These are phyloP conservation scores for Artemia sinica DNA, from an alignment of 2,888 invertebrate genomes.

Conservation along the genomic window DNA sequence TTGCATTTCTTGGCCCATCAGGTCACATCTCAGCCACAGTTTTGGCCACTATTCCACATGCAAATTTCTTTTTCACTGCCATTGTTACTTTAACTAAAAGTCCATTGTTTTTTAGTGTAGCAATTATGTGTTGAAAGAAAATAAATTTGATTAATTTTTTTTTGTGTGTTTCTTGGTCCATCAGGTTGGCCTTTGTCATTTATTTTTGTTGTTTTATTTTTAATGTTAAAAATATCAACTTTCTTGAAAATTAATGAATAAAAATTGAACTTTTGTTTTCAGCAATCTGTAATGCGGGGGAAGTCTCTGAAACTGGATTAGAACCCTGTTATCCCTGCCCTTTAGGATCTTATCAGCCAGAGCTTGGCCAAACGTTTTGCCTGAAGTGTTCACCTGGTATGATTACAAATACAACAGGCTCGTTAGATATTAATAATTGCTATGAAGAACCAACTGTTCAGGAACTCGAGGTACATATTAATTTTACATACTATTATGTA, in stretches of 20 bases:
- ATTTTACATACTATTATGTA: too few relatives aligned
- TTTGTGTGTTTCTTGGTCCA: too few relatives aligned
- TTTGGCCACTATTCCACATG: too few relatives aligned
- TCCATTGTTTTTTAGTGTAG: too few relatives aligned
- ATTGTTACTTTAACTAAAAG: too few relatives aligned
- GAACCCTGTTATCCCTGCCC: slow-evolving; percentile 41
- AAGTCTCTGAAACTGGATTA: slow-evolving; percentile 36
- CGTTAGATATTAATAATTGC: slow-evolving; percentile 22
- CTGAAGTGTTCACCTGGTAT: slow-evolving; percentile 32
- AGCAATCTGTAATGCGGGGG: slow-evolving; percentile 42
- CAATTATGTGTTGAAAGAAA: too few relatives aligned
- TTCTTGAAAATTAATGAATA: slow-evolving; percentile 4
- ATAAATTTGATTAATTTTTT: too few relatives aligned
- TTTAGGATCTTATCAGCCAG: slow-evolving; percentile 33
- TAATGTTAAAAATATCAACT: slow-evolving; percentile 14
- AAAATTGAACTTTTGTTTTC: slow-evolving; percentile 23
- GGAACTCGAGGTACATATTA: not conserved
- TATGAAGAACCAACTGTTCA: slow-evolving; percentile 20
- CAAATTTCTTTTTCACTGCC: too few relatives aligned
- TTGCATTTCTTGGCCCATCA: too few relatives aligned
- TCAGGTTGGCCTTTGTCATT: too few relatives aligned
- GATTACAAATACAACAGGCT: slow-evolving; percentile 20
- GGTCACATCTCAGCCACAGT: too few relatives aligned
- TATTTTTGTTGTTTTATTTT: not conserved
- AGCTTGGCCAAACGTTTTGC: slow-evolving; percentile 31